These are phyloP conservation scores for Sitobion miscanthi DNA, from an alignment of 1,140 invertebrate species.

Conservation along the genomic window DNA sequence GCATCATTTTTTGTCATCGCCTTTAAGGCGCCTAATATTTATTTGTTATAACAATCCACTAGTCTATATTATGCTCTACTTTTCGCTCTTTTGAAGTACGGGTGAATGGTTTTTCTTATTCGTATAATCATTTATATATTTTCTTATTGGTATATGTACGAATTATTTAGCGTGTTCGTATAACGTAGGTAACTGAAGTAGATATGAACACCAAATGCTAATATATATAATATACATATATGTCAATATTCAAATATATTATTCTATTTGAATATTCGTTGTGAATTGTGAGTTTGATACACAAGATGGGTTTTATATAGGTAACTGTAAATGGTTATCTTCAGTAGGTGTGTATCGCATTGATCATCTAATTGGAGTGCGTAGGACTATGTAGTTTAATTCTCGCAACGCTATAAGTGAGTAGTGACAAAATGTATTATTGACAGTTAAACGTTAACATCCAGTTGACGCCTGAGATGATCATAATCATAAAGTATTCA, in stretches of 20 bases:
- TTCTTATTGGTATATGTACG: not conserved
- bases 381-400: not conserved
- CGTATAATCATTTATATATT: not conserved
- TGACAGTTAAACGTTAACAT: not conserved
- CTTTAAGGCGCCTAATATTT: slow-evolving; percentile 2
- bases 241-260: not conserved
- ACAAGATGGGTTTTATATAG: not conserved
- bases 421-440: not conserved
- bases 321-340: not conserved
- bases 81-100: slow-evolving; percentile 20
- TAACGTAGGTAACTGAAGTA: not conserved
- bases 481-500: not conserved
- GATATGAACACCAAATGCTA: not conserved
- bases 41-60: slow-evolving; percentile 7
- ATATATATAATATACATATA: not conserved
- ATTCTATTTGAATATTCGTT: not conserved
- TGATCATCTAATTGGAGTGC: not conserved
- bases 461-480: not conserved
- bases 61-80: not conserved
- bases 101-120: slow-evolving; percentile 20
- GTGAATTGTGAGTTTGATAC: not conserved
- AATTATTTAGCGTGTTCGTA: not conserved
- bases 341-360: not conserved
- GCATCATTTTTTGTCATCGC: slow-evolving; percentile 10
- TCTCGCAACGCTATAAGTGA: not conserved